Evolutionary conservation across 2,113 vertebrate species (phyloP).

Genomic region (Eira barbara): DNA sequence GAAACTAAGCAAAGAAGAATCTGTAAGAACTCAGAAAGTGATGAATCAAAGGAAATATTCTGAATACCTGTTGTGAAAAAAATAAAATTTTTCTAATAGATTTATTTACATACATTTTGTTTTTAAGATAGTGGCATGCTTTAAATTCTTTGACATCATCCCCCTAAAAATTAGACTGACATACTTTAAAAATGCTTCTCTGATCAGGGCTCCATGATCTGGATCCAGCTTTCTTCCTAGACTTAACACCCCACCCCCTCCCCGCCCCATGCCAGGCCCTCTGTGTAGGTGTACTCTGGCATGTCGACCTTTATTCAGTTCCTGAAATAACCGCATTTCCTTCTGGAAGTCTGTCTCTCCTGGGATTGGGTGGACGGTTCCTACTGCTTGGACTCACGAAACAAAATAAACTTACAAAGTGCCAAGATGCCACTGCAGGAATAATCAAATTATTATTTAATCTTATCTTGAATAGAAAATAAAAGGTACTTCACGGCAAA

Average conservation of each 20-base stretch:
- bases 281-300: neutral
- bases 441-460: conserved; percentile 58
- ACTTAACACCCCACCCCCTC: neutral
- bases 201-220: neutral
- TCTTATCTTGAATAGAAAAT: conserved; percentile 25
- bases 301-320: neutral
- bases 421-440: neutral
- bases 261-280: no score
- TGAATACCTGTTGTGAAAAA: neutral
- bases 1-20: neutral
- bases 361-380: neutral
- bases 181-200: neutral
- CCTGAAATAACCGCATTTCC: neutral
- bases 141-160: neutral
- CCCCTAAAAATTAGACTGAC: neutral
- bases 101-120: neutral
- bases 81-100: neutral
- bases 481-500: conserved; percentile 35
- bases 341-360: neutral
- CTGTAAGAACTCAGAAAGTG: neutral
- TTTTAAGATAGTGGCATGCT: neutral
- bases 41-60: neutral
- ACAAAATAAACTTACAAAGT: neutral
- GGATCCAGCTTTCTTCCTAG: neutral
- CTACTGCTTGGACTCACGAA: neutral